A percentile compares a stretch with the other conserved stretches of the same genome.
phyloP scores from a whole-genome alignment of 2,113 vertebrate species.

The Gallinago paraguaiae region DNA sequence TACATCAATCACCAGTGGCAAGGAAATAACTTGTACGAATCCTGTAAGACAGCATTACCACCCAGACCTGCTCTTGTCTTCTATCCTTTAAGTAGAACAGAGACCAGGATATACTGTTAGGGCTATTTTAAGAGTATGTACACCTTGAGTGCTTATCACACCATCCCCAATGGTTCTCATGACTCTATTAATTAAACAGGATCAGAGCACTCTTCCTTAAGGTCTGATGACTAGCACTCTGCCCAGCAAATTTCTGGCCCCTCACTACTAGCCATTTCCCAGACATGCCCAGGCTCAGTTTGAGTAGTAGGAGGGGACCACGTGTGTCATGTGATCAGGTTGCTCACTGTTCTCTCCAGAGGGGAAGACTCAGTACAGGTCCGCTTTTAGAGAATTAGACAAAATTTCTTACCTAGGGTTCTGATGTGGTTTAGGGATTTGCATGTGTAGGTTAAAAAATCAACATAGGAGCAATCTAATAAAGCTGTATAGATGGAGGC shows the following conservation, averaged over 20 bases:
- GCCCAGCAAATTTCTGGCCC: neutral
- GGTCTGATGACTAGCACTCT: neutral
- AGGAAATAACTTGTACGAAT: neutral
- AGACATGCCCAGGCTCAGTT: neutral
- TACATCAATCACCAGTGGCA: neutral
- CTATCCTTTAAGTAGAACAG: neutral
- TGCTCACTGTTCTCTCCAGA: neutral
- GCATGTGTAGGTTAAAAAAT: neutral
- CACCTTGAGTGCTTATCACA: neutral
- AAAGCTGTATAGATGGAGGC: neutral
- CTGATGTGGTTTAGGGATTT: neutral
- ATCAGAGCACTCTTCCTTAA: neutral
- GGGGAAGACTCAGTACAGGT: neutral
- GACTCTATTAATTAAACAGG: neutral
- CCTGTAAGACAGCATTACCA: neutral
- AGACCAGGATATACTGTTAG: neutral
- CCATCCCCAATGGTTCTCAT: neutral
- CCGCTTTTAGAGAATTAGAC: neutral
- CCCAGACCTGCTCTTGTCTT: neutral
- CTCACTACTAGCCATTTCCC: neutral
- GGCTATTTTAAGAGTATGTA: neutral
- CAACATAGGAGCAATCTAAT: neutral
- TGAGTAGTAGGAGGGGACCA: neutral
- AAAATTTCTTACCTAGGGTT: neutral
- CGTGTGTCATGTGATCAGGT: neutral